Base-by-base conservation (phyloP, 2,888 invertebrate genomes). In the Perithous albicinctus region DNA sequence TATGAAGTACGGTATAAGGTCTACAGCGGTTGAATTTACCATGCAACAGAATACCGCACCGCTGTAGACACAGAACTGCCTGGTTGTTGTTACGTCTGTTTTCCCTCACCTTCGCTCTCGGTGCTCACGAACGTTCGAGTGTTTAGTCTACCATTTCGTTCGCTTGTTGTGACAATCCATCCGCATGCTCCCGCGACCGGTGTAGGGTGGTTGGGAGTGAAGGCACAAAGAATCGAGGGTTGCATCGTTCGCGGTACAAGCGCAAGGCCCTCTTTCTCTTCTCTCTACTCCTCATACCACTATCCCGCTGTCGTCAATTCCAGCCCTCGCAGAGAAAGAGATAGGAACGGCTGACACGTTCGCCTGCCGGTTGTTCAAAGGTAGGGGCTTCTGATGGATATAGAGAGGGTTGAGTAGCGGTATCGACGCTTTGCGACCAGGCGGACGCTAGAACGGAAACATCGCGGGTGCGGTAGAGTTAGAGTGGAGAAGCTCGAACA, bases 101-200 rank as follows among this genome's bases (percentile, higher is more conserved):
- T 66, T 67, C 66, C 59, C 20, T 32, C 26, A 46, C 43, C 46
- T 29, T 48, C 63, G 15, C 38, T 56, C 86, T 84, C 88, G 86
- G 85, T 86, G 90, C 88, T 88, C 89, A 88, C 89, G 89, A 88
- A 88, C 88, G 88, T 86, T 88, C 85, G 88, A 91, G 89, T 91
- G 90, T 91, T 91, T 91, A 90, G 91, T 89, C 90, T 91, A 89
- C 87, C 89, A 87, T 89, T 88, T 85, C 88, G 83, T 77, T 82
- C 75, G 86, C 85, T 80, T 91, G 89, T 91, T 90, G 89, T 91
- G 90, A 91, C 90, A 90, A 90, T 89, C 88, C 88, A 89, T 89
- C 89, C 87, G 88, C 85, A 86, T 85, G 77, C 56, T 43, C 59
- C 59, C 43, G 69, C 29, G 48, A 70, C 29, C 59, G 35, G 32